A percentile compares a stretch with the other conserved stretches of the same genome.
phyloP scores from a whole-genome alignment of 2,113 vertebrate species.

The Eurystomus gularis region DNA sequence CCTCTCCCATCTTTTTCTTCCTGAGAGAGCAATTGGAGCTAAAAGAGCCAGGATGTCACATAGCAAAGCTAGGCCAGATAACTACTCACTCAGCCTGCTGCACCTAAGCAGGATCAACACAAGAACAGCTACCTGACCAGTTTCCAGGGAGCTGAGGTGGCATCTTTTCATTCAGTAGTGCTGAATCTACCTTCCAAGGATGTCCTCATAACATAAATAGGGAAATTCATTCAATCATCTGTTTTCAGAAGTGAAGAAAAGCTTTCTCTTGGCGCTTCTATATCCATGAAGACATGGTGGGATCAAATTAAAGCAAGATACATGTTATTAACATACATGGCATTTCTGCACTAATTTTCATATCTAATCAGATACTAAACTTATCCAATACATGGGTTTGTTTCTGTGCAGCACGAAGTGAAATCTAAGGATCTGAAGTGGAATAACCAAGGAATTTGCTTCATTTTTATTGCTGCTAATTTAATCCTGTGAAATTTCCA shows the following conservation, averaged over 20 bases:
- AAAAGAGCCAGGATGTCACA: not conserved
- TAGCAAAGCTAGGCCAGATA: not conserved
- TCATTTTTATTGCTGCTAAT: not conserved
- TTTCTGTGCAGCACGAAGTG: not conserved
- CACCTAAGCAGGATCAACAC: not conserved
- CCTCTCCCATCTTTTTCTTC: not conserved
- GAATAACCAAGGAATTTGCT: not conserved
- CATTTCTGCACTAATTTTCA: not conserved
- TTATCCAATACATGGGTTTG: not conserved
- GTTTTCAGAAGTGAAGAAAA: not conserved
- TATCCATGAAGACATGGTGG: accelerated
- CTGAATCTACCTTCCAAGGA: not conserved
- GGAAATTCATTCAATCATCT: not conserved
- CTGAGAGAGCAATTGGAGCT: not conserved
- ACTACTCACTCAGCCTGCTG: not conserved
- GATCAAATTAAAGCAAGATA: not conserved
- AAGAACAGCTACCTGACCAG: not conserved
- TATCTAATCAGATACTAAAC: not conserved
- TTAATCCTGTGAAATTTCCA: not conserved
- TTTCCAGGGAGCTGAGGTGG: not conserved
- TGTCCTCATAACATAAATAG: not conserved
- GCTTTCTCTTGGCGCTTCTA: not conserved
- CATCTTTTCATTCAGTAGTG: accelerated
- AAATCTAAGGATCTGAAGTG: not conserved
- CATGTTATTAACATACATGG: not conserved